Evolutionary conservation across 1,140 invertebrate genomes (phyloP), one percentile per base, ranked within the genome.

Genomic region (Macrocentrus cingulum): DNA sequence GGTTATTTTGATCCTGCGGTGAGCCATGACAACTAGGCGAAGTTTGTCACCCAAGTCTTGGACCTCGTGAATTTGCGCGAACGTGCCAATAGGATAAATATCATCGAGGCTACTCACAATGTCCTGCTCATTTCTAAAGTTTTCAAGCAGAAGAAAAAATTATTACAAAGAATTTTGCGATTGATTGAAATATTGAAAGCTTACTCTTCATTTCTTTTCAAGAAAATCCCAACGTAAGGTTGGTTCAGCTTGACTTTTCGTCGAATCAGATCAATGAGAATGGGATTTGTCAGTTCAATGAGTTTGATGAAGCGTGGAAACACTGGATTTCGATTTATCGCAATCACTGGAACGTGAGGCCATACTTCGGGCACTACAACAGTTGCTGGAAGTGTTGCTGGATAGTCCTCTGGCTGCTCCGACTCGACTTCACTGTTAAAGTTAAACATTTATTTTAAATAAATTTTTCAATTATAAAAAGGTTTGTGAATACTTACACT

Each of bases 221-320:
- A 82, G 76, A 99, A 99, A 11, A 99, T 90, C 29, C 97, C 98
- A 63, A 95, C 91, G 76, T 99, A 99, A 0, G 97, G 97, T 72
- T 98, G 94, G 76, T 96, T 97, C 4, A 99, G 73, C 75, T 91
- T 91, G 0, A 99, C 92, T 83, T 99, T 99, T 63, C 94, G 85
- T 79, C 94, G 84, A 56, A 99, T 86, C 22, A 99, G 73, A 71
- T 96, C 90, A 68, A 98, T 94, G 39, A 99, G 80, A 44, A 86
- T 80, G 59, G 92, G 90, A 81, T 99, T 90, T 16, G 89, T 87
- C 11, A 99, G 82, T 82, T 99, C 97, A 61, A 99, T 89, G 60
- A 99, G 87, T 82, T 99, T 99, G 59, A 98, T 95, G 81, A 99
- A 99, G 67, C 93, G 86, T 36, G 97, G 98, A 83, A 99, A 99